Percentiles rank a stretch among this genome's conserved stretches.
phyloP scores from a whole-genome alignment of 2,888 invertebrate genomes.

The Carpatolechia fugitivella region DNA sequence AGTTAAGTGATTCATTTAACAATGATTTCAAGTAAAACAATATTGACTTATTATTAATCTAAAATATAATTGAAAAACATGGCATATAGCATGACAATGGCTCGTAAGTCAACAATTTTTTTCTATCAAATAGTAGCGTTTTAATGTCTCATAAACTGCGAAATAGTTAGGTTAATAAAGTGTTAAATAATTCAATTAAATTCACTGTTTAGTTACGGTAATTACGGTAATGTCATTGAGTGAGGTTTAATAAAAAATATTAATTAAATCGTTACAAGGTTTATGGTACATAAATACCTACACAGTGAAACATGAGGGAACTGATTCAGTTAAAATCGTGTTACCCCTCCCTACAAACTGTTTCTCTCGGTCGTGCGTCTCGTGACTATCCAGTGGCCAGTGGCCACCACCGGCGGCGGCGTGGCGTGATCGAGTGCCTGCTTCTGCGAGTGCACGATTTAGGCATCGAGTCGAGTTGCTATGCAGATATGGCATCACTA shows the following conservation, averaged over 20 bases:
- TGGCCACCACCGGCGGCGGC: constrained; percentile 27
- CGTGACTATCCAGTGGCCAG: constrained; percentile 45
- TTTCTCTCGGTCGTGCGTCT: constrained; percentile 43
- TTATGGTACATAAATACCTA: no score
- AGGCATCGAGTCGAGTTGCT: constrained; percentile 35
- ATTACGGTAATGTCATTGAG: no score
- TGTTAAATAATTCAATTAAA: neutral
- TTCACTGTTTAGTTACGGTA: neutral
- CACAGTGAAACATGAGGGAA: no score
- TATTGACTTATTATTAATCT: neutral
- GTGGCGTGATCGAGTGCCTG: constrained; percentile 44
- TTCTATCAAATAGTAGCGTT: no score
- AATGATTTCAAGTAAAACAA: no score
- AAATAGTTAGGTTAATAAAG: neutral
- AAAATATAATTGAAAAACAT: neutral
- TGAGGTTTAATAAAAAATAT: no score
- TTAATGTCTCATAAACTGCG: neutral
- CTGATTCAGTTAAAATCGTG: neutral
- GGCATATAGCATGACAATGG: neutral
- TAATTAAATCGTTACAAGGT: no score
- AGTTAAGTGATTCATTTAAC: no score
- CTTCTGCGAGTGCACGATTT: constrained; percentile 50
- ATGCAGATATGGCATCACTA: neutral
- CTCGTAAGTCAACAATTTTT: no score
- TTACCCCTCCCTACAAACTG: neutral